phyloP scores from a whole-genome alignment of 2,888 invertebrate species.

The Melanostoma mellinum region DNA sequence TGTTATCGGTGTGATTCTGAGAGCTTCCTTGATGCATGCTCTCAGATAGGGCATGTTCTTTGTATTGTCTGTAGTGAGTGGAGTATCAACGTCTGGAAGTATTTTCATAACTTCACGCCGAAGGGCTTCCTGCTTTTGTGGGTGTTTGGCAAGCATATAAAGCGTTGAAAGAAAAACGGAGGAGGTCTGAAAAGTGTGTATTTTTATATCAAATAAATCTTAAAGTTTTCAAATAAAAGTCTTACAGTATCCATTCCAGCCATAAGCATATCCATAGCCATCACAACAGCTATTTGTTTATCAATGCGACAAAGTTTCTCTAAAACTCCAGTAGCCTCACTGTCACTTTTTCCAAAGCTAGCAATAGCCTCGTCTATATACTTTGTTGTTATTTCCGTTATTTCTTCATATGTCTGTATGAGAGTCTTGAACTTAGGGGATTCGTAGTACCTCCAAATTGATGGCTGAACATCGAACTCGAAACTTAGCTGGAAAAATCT shows the following conservation, averaged over 20 bases:
- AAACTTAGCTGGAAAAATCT: slow-evolving; percentile 77
- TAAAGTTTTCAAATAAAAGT: not conserved
- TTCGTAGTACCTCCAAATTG: slow-evolving; percentile 78
- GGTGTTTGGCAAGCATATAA: slow-evolving; percentile 84
- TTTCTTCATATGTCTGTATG: slow-evolving; percentile 77
- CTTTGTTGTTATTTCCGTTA: slow-evolving; percentile 78
- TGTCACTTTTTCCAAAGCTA: slow-evolving; percentile 72
- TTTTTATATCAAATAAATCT: not conserved
- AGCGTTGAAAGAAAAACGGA: slow-evolving; percentile 77
- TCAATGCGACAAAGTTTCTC: slow-evolving; percentile 86
- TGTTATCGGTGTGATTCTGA: slow-evolving; percentile 85
- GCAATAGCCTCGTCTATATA: slow-evolving; percentile 80
- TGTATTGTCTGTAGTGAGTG: slow-evolving; percentile 82
- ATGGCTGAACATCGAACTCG: slow-evolving; percentile 78
- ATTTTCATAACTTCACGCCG: slow-evolving; percentile 83
- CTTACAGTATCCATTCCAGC: slow-evolving; percentile 89
- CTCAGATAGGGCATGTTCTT: slow-evolving; percentile 85
- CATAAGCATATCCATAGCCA: slow-evolving; percentile 88
- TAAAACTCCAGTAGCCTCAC: slow-evolving; percentile 83
- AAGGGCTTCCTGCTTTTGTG: slow-evolving; percentile 86
- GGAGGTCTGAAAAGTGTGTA: slow-evolving; percentile 78
- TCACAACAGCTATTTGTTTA: slow-evolving; percentile 85
- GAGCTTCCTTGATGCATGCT: slow-evolving; percentile 89
- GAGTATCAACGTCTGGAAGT: slow-evolving; percentile 79
- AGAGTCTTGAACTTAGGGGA: slow-evolving; percentile 77